Evolutionary conservation across 2,113 vertebrate species (phyloP), one percentile per base, ranked within the genome.

Genomic region (Plectropomus leopardus): DNA sequence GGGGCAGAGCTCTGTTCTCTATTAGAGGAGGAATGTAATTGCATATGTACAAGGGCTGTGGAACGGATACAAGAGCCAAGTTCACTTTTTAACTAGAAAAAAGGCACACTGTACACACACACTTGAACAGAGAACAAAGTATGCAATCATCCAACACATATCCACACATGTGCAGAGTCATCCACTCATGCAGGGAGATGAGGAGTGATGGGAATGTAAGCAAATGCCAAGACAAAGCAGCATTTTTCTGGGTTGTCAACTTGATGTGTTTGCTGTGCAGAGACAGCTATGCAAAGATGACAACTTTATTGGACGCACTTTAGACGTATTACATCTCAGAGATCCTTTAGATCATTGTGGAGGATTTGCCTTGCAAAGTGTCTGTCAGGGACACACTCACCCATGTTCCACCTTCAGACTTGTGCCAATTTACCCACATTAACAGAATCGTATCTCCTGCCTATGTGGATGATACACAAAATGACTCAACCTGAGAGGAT

Each of bases 21-120:
- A 93, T 93, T 93, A 94, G 80, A 72, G 53, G 44, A 89, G 86
- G 92, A 95, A 93, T 93, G 93, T 89, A 89, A 91, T 90, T 92
- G 84, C 84, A 91, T 82, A 86, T 86, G 86, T 89, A 90, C 72
- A 92, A 50, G 81, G 60, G 81, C 76, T 86, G 85, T 83, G 84
- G 73, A 87, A 79, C 83, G 75, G 68, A 89, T 42, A n/a, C 72
- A 42, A 63, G 84, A 86, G 90, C 92, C 87, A 89, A 93, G 72
- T 76, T 85, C 75, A 74, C 4, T 67, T 84, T 83, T 75, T 23
- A 78, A 78, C 63, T 30, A 64, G 55, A 78, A 76, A 74, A 59
- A 73, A 65, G 64, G 70, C 63, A 74, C 68, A 45, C 61, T 50
- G 45, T 60, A 28, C 47, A 58, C 19, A 50, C 54, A 26, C 44